Evolutionary conservation across 2,888 invertebrate genomes (phyloP), one percentile per base, ranked within the genome.

Genomic region (Drosophila mettleri): DNA sequence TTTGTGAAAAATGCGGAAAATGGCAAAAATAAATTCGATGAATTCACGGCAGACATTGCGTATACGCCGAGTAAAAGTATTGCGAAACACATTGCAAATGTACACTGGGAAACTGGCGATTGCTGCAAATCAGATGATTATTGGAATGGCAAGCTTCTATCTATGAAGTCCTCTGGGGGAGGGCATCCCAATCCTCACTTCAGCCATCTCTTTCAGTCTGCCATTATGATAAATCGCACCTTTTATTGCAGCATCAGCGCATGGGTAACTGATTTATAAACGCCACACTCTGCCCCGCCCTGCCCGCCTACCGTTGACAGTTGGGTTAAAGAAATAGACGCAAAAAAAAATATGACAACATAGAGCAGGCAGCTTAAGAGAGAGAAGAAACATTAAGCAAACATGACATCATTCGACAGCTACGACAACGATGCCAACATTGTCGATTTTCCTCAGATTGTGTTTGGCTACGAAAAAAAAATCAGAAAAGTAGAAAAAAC

Each of bases 191-290:
- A 8, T 14, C 14, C 52, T 14, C 27, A 2, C 9, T 18, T 9
- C 38, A 14, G 5, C 5, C 5, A 16, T 12, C n/a, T 12, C 18
- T 36, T 62, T 20, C 66, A 43, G 22, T 64, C 65, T 64, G 60
- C 62, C 78, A 88, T 86, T 88, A 84, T 88, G 87, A 88, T 86
- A 88, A 84, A 88, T 88, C 87, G 84, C 89, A 88, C 89, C 84
- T 88, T 84, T 88, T 84, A 84, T 86, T 84, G 89, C 89, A 84
- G 75, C 87, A 80, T 88, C 83, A 84, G 89, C 89, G 84, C 87
- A 81, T 70, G 67, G 78, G 78, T 88, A 88, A 83, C 83, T 83
- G 88, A 83, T 88, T 83, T 84, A 80, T 72, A 88, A 88, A 80
- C 41, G 72, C 38, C 41, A 49, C 24, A 33, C 16, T 34, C 31